Evolutionary conservation across 2,888 invertebrate species (phyloP).

Genomic region (Uloborus plumipes): DNA sequence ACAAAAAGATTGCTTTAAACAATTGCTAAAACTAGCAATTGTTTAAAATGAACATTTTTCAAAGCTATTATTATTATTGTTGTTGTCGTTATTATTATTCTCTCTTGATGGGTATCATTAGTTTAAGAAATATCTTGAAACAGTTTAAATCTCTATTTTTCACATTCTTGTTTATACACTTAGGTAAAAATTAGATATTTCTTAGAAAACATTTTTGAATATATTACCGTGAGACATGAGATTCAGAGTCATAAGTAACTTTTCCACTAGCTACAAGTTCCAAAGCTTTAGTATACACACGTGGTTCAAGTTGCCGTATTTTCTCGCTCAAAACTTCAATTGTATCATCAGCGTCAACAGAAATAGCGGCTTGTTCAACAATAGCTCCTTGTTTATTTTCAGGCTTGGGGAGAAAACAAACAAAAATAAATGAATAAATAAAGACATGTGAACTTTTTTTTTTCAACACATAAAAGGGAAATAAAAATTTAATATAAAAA

Average conservation of each 20-base stretch:
- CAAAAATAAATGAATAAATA: slow-evolving; percentile 24
- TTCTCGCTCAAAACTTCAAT: slow-evolving; percentile 81
- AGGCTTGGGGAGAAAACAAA: slow-evolving; percentile 75
- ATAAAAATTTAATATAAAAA: too few species aligned
- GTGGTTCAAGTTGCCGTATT: slow-evolving; percentile 82
- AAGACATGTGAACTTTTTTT: too few species aligned
- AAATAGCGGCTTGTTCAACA: slow-evolving; percentile 86
- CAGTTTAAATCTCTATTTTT: not conserved
- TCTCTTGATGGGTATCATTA: too few species aligned
- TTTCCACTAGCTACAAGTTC: slow-evolving; percentile 80
- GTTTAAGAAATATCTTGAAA: too few species aligned
- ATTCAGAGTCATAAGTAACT: slow-evolving; percentile 73
- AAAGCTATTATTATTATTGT: too few species aligned
- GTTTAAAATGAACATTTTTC: too few species aligned
- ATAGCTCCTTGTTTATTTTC: slow-evolving; percentile 94
- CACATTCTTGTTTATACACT: not conserved
- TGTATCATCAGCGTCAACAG: slow-evolving; percentile 82
- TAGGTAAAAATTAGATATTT: not conserved
- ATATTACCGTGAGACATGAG: slow-evolving; percentile 20
- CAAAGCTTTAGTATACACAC: slow-evolving; percentile 86
- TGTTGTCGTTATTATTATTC: too few species aligned
- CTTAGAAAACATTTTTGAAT: not conserved
- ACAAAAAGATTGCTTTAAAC: too few species aligned
- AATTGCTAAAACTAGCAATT: too few species aligned
- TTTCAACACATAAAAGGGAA: too few species aligned